Conservation (phyloP, 2,888 invertebrate genomes). For the Globia sparganii region DNA sequence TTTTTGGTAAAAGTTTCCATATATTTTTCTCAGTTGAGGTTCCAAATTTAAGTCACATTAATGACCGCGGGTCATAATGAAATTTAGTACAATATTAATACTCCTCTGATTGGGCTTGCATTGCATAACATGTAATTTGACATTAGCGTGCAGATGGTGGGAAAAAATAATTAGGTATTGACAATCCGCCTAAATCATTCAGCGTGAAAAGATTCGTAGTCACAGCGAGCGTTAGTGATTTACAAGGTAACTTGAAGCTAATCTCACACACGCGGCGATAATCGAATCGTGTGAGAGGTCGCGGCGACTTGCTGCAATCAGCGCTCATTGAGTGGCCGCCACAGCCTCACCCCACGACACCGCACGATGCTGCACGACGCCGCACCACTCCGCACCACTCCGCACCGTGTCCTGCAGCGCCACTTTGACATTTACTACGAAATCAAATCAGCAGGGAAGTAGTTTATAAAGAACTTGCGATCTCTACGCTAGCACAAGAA, state of each 20-base stretch:
- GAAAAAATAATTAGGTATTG: background rate
- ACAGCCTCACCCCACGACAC: conserved; percentile 16
- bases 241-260: conserved; percentile 62
- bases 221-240: conserved; percentile 6
- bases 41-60: background rate
- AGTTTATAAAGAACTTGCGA: conserved; percentile 62
- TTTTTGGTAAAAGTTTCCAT: background rate
- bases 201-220: background rate
- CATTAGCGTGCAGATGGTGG: background rate
- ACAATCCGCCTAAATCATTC: background rate
- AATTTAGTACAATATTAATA: background rate
- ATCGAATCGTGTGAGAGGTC: conserved; percentile 68
- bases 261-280: conserved; percentile 67
- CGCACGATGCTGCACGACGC: background rate
- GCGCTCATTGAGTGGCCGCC: conserved; percentile 70
- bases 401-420: conserved; percentile 34
- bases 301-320: conserved; percentile 71
- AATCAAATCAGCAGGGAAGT: conserved; percentile 68
- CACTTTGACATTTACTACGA: conserved; percentile 64
- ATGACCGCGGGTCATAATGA: background rate
- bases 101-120: background rate
- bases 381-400: conserved; percentile 12
- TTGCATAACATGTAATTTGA: background rate
- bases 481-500: conserved; percentile 48
- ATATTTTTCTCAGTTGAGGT: background rate